A percentile compares a stretch with the other conserved stretches of the same genome.
phyloP scores from a whole-genome alignment of 2,888 invertebrate species.

The Nycteola revayana region DNA sequence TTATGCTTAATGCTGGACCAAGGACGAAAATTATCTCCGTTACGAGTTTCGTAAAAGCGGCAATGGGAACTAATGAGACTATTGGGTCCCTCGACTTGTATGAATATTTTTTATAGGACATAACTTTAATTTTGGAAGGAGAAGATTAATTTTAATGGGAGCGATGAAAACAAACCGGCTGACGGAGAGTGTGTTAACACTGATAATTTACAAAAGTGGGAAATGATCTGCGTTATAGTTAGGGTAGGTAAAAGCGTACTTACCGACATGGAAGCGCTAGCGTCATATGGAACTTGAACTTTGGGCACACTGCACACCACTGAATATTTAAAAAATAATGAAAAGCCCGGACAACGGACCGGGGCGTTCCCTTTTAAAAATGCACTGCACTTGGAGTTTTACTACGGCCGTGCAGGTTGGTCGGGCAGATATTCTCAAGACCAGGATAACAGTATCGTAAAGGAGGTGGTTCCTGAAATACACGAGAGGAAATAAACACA shows the following conservation, averaged over 20 bases:
- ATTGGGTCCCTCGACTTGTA: conserved; percentile 66
- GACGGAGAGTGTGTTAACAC: conserved; percentile 33
- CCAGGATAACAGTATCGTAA: conserved; percentile 67
- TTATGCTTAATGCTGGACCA: conserved; percentile 70
- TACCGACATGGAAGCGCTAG: conserved; percentile 47
- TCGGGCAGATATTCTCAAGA: conserved; percentile 62
- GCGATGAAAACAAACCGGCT: conserved; percentile 35
- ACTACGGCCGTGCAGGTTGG: conserved; percentile 76
- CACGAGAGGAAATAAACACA: conserved; percentile 52
- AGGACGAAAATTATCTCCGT: conserved; percentile 74
- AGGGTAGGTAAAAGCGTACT: conserved; percentile 53
- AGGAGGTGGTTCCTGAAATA: conserved; percentile 58
- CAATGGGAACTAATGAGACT: conserved; percentile 74
- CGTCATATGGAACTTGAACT: conserved; percentile 48
- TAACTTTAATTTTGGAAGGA: conserved; percentile 70
- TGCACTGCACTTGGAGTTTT: conserved; percentile 77
- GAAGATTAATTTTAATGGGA: conserved; percentile 65
- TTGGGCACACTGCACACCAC: conserved; percentile 68
- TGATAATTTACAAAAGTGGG: conserved; percentile 47
- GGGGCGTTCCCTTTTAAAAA: conserved; percentile 79
- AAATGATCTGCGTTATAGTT: conserved; percentile 42
- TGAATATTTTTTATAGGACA: conserved; percentile 70
- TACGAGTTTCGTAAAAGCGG: conserved; percentile 75
- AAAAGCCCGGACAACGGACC: conserved; percentile 60
- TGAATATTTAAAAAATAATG: conserved; percentile 80